Conservation (phyloP, 1,140 invertebrate species). For the Drosophila repleta region DNA sequence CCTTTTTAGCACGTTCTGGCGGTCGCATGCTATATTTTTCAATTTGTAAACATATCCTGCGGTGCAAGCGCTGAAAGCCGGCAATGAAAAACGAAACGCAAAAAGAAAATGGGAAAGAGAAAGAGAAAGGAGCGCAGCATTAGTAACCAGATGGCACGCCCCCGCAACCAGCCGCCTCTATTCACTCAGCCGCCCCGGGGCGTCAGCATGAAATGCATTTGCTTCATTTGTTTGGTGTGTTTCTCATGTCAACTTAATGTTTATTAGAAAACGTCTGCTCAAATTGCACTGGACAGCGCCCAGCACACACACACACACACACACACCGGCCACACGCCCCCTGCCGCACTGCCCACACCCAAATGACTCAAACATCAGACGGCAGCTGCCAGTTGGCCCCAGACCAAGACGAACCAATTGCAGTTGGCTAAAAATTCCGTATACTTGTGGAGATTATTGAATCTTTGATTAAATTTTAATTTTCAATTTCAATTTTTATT, state of each 20-base stretch:
- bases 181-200: conserved; percentile 11
- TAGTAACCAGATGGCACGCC: conserved; percentile 61
- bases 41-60: conserved; percentile 82
- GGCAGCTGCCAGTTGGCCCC: neutral
- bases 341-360: neutral
- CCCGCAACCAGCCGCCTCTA: neutral
- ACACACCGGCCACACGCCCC: conserved; percentile 1
- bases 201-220: conserved; percentile 68
- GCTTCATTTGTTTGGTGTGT: conserved; percentile 79
- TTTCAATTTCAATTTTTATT: too few relatives aligned
- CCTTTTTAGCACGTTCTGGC: conserved; percentile 53
- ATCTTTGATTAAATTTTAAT: too few relatives aligned
- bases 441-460: conserved; percentile 12
- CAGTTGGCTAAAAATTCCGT: conserved; percentile 10
- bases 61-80: conserved; percentile 64
- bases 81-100: conserved; percentile 17
- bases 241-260: conserved; percentile 80
- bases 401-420: neutral
- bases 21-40: conserved; percentile 77
- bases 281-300: conserved; percentile 37
- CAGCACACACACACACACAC: too few relatives aligned
- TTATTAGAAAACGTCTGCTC: conserved; percentile 74
- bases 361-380: conserved; percentile 35
- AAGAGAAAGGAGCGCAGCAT: conserved; percentile 42
- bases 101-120: neutral